Conservation (phyloP, 2,797 vertebrate genomes). For the Eupleurogrammus muticus region DNA sequence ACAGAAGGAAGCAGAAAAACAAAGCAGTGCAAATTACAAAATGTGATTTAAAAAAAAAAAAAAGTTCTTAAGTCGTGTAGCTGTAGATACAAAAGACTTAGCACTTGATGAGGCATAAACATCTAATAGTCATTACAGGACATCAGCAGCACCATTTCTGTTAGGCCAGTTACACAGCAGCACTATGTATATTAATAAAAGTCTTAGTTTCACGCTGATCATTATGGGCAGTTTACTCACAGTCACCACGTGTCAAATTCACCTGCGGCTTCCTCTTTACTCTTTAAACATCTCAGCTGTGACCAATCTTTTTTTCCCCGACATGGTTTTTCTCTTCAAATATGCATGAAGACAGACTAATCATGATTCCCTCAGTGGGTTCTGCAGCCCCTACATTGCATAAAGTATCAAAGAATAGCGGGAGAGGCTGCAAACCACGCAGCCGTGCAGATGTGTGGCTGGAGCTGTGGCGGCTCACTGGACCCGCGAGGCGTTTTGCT, state of each 20-base stretch:
- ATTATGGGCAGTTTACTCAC: background rate
- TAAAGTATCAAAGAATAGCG: background rate
- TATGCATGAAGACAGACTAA: slow-evolving; percentile 23
- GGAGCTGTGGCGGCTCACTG: background rate
- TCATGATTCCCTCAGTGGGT: slow-evolving; percentile 12
- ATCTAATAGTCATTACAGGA: background rate
- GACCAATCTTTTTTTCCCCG: background rate
- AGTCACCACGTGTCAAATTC: background rate
- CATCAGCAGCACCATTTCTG: background rate
- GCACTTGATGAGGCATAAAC: background rate
- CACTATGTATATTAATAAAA: background rate
- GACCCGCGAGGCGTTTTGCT: slow-evolving; percentile 11
- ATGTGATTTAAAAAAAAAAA: too few relatives aligned
- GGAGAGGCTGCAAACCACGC: slow-evolving; percentile 13
- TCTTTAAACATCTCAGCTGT: background rate
- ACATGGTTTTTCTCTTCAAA: slow-evolving; percentile 12
- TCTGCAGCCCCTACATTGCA: too few relatives aligned
- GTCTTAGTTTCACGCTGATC: background rate
- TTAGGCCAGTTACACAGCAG: background rate
- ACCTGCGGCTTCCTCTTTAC: background rate
- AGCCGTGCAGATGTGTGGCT: slow-evolving; percentile 5
- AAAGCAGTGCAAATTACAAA: too few relatives aligned
- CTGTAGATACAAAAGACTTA: too few relatives aligned
- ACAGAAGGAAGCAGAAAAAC: background rate
- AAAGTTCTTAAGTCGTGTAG: too few relatives aligned